Percentiles rank a stretch among this genome's conserved stretches.
Conservation (phyloP, 2,888 invertebrate species). For the Scaptomyza reducta region DNA sequence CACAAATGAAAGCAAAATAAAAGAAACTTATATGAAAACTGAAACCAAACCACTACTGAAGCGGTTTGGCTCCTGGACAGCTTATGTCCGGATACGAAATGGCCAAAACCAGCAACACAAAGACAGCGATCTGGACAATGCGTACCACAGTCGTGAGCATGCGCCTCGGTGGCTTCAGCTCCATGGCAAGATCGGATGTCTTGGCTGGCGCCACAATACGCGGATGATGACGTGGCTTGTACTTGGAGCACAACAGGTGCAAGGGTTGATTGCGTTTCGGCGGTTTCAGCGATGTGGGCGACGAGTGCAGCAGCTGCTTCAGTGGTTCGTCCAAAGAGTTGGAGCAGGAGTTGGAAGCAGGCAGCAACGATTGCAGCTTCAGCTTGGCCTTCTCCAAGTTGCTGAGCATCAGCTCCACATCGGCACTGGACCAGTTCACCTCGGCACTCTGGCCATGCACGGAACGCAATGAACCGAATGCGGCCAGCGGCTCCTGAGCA, state of each 20-base stretch:
- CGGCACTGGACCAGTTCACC: slow-evolving; percentile 17
- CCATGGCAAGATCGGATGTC: slow-evolving; percentile 3
- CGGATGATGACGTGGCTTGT: neutral
- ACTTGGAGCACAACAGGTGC: neutral
- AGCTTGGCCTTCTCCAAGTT: neutral
- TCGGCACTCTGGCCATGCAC: neutral
- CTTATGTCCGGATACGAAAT: slow-evolving; percentile 77
- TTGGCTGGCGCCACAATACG: slow-evolving; percentile 39
- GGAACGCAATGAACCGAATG: slow-evolving; percentile 1
- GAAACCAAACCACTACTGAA: neutral
- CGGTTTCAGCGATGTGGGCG: neutral
- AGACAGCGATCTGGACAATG: slow-evolving; percentile 72
- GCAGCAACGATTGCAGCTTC: neutral
- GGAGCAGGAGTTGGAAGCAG: neutral
- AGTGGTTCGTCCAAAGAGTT: neutral
- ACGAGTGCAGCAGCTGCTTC: neutral
- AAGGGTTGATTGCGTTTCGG: neutral
- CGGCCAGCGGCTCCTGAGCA: neutral
- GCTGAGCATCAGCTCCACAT: slow-evolving; percentile 15
- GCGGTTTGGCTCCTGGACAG: slow-evolving; percentile 43
- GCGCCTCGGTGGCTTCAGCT: slow-evolving; percentile 25
- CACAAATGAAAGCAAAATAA: neutral
- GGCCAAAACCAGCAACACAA: slow-evolving; percentile 77
- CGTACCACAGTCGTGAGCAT: slow-evolving; percentile 73
- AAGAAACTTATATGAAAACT: neutral